These are phyloP conservation scores for Eulemur rubriventer DNA, from an alignment of 2,797 vertebrate species.

Conservation along the genomic window DNA sequence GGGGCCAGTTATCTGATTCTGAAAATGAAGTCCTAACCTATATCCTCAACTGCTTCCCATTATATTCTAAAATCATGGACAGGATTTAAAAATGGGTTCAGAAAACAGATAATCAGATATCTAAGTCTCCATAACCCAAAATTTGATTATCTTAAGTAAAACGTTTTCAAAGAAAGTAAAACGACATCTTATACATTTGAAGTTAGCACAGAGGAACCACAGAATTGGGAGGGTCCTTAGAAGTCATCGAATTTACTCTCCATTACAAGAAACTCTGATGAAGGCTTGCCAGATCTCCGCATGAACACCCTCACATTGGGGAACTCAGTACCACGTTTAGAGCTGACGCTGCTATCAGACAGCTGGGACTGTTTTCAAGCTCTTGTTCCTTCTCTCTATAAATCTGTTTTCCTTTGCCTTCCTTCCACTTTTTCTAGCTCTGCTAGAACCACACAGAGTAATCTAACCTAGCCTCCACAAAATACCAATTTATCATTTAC, in stretches of 20 bases:
- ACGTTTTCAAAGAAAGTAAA: not conserved
- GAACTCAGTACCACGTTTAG: not conserved
- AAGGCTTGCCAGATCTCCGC: not conserved
- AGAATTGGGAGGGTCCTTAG: not conserved
- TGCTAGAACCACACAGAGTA: not conserved
- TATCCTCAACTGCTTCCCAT: not conserved
- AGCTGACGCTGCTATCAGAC: not conserved
- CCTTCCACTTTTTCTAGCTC: not conserved
- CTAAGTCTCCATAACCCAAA: conserved; percentile 8
- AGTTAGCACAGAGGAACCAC: not conserved
- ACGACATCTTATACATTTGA: not conserved
- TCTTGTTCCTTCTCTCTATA: not conserved
- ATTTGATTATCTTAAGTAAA: not conserved
- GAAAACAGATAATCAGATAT: not conserved
- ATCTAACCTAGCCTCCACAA: not conserved
- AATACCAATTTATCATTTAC: not conserved
- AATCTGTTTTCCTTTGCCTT: not conserved
- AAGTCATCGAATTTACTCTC: not conserved
- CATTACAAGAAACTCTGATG: not conserved
- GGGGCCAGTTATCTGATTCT: not conserved
- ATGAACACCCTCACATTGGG: no score
- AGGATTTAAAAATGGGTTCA: not conserved
- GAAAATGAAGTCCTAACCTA: not conserved
- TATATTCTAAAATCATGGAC: not conserved
- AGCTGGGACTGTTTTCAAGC: not conserved